Base-by-base conservation (phyloP, 2,888 invertebrate genomes). In the Clostera curtula region DNA sequence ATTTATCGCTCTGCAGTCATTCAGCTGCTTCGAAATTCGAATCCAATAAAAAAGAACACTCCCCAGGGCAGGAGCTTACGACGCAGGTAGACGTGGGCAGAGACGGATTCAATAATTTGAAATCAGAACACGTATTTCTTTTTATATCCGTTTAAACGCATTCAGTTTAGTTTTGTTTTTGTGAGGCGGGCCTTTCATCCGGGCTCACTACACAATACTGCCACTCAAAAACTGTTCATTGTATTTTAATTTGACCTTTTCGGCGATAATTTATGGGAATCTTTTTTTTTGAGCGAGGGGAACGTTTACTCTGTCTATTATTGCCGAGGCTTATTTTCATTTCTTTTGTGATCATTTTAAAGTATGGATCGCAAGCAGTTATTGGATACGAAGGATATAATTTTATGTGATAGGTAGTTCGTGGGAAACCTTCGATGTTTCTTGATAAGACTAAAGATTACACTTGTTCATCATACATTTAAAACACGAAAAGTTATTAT, bases 161-260 rank as follows among this genome's bases (percentile, higher is more conserved):
- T 75, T 80, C 73, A 76, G 77, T 79, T 79, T 73, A 79, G 80
- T 82, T 80, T 80, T 80, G 80, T 83, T 82, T 80, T 80, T 80
- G 61, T 80, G 61, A 72, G 61, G 75, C 75, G 74, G 76, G 70
- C 65, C 76, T 80, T 82, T 80, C 75, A 80, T 79, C 72, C 74
- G 70, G 63, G 62, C 67, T 65, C 68, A 66, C 69, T 64, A 72
- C 68, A 82, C 79, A 82, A 82, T 83, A 72, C 76, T 80, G 76
- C 79, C 80, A 82, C 83, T 83, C 79, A 82, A 82, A 83, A 82
- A 83, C 74, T 74, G 63, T 72, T 82, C 82, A 82, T 83, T 83
- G 83, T 83, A 83, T 83, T 83, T 80, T 83, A 83, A 83, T 83
- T 82, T 82, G 83, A 83, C 82, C 82, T 83, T 82, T 83, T 80